These are phyloP conservation scores for Aplidium turbinatum DNA, from an alignment of 23 tunicate species.

Conservation along the genomic window DNA sequence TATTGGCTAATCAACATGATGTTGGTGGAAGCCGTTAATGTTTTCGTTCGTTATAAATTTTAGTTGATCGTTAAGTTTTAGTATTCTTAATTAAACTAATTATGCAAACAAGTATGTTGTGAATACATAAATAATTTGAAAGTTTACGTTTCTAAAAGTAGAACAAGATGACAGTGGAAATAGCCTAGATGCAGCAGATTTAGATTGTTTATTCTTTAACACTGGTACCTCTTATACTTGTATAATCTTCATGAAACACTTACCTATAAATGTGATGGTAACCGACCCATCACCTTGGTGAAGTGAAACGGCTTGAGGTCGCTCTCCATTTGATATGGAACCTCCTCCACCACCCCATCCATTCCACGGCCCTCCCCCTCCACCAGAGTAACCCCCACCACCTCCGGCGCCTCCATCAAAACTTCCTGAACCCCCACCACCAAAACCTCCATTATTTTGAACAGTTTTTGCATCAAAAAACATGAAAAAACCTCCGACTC, in stretches of 20 bases:
- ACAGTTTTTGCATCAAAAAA: constrained; percentile 14
- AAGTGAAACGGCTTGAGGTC: constrained; percentile 2
- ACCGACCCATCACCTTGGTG: constrained; percentile 70
- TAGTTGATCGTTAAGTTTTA: too few species aligned
- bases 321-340: constrained; percentile 72
- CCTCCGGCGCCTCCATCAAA: constrained; percentile 91
- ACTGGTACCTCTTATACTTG: too few species aligned
- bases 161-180: neutral
- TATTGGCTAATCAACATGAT: too few species aligned
- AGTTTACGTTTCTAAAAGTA: neutral
- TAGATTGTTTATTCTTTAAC: too few species aligned
- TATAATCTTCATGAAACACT: constrained; percentile 26
- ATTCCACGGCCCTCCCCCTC: constrained; percentile 77
- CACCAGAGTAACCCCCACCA: constrained; percentile 90
- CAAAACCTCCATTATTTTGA: constrained; percentile 90
- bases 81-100: too few species aligned
- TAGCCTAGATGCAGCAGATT: too few species aligned
- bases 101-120: too few species aligned
- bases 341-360: constrained; percentile 98
- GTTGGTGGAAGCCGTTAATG: too few species aligned
- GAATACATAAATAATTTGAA: too few species aligned
- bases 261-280: constrained; percentile 72
- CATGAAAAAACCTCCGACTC: constrained; percentile 77
- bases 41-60: too few species aligned
- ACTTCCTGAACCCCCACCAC: constrained; percentile 94